These are phyloP conservation scores for Elaphurus davidianus DNA, from an alignment of 2,113 vertebrate genomes.

Conservation along the genomic window DNA sequence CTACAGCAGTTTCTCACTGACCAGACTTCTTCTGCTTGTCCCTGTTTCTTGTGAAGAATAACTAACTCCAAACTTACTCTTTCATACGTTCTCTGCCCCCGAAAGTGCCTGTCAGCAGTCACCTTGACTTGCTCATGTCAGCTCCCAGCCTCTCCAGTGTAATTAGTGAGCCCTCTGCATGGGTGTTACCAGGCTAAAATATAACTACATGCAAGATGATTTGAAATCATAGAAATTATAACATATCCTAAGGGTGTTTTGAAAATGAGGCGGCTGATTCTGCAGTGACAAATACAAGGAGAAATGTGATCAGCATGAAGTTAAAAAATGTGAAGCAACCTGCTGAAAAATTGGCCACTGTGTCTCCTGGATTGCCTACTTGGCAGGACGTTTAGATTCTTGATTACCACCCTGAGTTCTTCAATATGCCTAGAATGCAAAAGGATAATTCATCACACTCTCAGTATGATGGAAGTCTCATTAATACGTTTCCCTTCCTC, in stretches of 20 bases:
- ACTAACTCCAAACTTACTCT: background rate
- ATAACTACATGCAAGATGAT: background rate
- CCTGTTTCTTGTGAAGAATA: background rate
- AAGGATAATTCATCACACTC: background rate
- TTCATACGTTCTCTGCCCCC: background rate
- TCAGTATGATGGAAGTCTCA: background rate
- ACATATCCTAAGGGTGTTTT: background rate
- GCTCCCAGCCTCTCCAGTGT: background rate
- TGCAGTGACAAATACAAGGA: background rate
- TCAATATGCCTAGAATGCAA: background rate
- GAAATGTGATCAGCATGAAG: conserved; percentile 1
- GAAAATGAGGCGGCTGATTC: conserved; percentile 11
- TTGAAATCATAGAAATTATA: conserved; percentile 30
- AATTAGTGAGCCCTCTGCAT: background rate
- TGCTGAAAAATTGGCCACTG: background rate
- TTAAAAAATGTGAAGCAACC: background rate
- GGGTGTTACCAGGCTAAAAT: background rate
- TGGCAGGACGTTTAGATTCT: background rate
- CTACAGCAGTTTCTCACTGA: background rate
- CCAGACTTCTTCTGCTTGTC: background rate
- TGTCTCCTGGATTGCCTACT: background rate
- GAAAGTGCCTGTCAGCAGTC: background rate
- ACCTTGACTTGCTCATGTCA: too few species aligned
- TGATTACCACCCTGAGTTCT: background rate
- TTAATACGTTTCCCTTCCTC: background rate